These are phyloP conservation scores for Drosophila anomelani DNA, from an alignment of 2,888 invertebrate genomes.

Conservation along the genomic window DNA sequence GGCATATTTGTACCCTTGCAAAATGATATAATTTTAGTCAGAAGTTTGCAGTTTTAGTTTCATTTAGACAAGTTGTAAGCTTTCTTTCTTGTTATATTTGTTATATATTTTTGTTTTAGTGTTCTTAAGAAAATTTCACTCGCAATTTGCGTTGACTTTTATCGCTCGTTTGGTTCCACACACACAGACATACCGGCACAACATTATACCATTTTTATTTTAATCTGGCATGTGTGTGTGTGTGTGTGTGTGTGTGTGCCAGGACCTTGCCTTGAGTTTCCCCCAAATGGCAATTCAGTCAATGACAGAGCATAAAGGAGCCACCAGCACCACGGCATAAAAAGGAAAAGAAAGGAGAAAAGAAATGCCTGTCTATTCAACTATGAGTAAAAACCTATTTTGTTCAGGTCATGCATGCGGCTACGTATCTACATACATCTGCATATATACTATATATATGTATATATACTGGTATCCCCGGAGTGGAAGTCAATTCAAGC, in stretches of 20 bases:
- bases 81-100: background rate
- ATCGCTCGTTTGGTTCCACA: slow-evolving; percentile 28
- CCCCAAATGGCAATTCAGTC: slow-evolving; percentile 86
- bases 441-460: slow-evolving; percentile 12
- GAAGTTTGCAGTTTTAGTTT: too few relatives aligned
- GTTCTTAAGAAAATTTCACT: slow-evolving; percentile 16
- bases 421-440: slow-evolving; percentile 10
- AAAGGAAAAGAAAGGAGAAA: slow-evolving; percentile 18
- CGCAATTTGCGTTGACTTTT: slow-evolving; percentile 35
- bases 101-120: background rate
- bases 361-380: slow-evolving; percentile 67
- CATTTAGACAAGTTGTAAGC: too few relatives aligned
- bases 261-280: slow-evolving; percentile 30
- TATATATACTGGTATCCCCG: slow-evolving; percentile 18
- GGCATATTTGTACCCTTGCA: too few relatives aligned
- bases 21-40: too few relatives aligned
- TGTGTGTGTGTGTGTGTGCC: slow-evolving; percentile 19
- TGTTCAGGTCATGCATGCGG: slow-evolving; percentile 65
- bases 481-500: slow-evolving; percentile 70
- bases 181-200: slow-evolving; percentile 37
- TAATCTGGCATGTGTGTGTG: slow-evolving; percentile 41
- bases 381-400: slow-evolving; percentile 63
- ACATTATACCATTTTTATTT: slow-evolving; percentile 39
- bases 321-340: slow-evolving; percentile 7
- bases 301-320: slow-evolving; percentile 71